phyloP scores from a whole-genome alignment of 2,797 vertebrate genomes.

The Micropoecilia bifurca region DNA sequence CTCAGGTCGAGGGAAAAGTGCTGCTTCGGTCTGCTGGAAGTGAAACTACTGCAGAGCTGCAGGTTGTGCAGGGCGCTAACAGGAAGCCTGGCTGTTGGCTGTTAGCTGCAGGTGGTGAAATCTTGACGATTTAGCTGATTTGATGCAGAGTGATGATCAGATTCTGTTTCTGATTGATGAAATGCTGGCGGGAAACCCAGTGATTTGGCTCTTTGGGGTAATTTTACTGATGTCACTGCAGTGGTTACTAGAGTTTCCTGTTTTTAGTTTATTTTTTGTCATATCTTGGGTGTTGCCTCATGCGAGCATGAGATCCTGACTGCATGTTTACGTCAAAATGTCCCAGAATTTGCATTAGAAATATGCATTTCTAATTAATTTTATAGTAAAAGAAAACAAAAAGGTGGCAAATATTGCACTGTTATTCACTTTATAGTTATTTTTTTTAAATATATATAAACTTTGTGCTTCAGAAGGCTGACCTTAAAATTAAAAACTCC shows the following conservation, averaged over 20 bases:
- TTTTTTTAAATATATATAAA: background rate
- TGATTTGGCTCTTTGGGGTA: background rate
- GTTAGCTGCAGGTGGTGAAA: background rate
- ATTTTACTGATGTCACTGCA: conserved; percentile 15
- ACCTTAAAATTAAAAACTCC: background rate
- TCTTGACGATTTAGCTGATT: conserved; percentile 4
- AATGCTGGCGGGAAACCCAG: background rate
- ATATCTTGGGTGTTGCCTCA: background rate
- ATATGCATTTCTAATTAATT: background rate
- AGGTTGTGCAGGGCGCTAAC: background rate
- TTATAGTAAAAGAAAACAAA: background rate
- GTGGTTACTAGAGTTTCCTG: background rate
- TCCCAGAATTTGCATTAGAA: background rate
- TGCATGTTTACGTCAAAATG: background rate
- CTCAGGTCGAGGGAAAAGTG: background rate
- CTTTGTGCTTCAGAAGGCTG: background rate
- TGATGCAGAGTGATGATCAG: background rate
- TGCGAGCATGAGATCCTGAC: background rate
- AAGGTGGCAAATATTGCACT: background rate
- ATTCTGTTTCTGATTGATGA: background rate
- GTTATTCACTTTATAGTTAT: background rate
- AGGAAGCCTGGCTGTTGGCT: background rate
- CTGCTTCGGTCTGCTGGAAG: background rate
- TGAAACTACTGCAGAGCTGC: background rate
- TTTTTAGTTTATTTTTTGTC: background rate